Conservation (phyloP, 2,797 vertebrate genomes). For the Microctenopoma stevenorrisi region DNA sequence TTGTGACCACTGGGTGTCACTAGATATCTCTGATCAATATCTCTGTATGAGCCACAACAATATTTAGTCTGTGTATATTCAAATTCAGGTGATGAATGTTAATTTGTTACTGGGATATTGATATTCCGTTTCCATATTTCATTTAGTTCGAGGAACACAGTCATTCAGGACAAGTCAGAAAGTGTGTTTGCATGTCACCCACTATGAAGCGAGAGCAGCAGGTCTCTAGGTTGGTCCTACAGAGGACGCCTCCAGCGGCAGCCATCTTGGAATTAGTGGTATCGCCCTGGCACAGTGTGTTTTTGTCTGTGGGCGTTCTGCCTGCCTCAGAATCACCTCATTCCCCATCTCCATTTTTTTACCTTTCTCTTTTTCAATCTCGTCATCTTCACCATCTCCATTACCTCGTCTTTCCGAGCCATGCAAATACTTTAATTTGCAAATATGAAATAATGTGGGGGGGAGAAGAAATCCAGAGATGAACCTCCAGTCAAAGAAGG, state of each 20-base stretch:
- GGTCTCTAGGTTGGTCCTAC: constrained; percentile 68
- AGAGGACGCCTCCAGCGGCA: constrained; percentile 71
- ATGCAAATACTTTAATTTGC: constrained; percentile 71
- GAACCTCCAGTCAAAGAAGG: constrained; percentile 72
- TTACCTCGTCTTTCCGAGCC: constrained; percentile 39
- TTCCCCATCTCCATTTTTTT: constrained; percentile 30
- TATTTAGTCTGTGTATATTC: constrained; percentile 55
- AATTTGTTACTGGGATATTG: constrained; percentile 33
- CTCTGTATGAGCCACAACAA: constrained; percentile 47
- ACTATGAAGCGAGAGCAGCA: constrained; percentile 28
- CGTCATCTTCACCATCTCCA: constrained; percentile 16
- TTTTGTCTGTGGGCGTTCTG: constrained; percentile 62
- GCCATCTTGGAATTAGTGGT: constrained; percentile 80
- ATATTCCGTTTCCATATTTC: constrained; percentile 17
- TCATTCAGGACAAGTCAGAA: constrained; percentile 18
- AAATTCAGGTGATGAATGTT: constrained; percentile 47
- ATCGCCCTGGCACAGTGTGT: constrained; percentile 68
- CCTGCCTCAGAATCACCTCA: constrained; percentile 51
- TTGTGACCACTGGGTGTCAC: constrained; percentile 80
- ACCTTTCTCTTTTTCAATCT: constrained; percentile 22
- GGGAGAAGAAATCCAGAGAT: constrained; percentile 49
- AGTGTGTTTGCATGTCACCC: constrained; percentile 57
- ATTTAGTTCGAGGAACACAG: constrained; percentile 15
- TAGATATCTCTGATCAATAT: constrained; percentile 82
- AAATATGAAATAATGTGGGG: constrained; percentile 49